These are phyloP conservation scores for Elephantulus edwardii DNA, from an alignment of 2,113 vertebrate species.

Conservation along the genomic window DNA sequence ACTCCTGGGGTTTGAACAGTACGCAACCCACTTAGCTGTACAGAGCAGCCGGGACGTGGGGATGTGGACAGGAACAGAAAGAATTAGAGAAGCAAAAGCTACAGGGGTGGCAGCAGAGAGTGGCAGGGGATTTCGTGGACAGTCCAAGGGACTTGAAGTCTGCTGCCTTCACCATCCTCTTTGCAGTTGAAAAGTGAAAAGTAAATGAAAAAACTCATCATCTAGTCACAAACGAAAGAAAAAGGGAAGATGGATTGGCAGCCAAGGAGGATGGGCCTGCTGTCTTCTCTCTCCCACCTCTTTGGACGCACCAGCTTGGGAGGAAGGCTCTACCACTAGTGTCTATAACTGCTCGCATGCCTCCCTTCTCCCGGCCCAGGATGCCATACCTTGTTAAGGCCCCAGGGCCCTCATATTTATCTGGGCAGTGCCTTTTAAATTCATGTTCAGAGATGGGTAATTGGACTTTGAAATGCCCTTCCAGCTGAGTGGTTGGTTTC, in stretches of 20 bases:
- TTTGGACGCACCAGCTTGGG: not conserved
- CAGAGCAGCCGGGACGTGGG: not conserved
- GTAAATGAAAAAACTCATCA: not conserved
- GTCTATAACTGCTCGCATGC: not conserved
- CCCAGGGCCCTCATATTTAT: not conserved
- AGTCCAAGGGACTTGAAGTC: slow-evolving; percentile 7
- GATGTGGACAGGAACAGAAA: slow-evolving; percentile 20
- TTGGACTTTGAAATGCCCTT: not conserved
- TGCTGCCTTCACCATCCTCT: not conserved
- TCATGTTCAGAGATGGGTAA: slow-evolving; percentile 4
- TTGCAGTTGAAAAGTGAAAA: not conserved
- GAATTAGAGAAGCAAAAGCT: not conserved
- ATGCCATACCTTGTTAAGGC: not conserved
- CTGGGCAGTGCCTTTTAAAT: not conserved
- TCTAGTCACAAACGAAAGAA: not conserved
- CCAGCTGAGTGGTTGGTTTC: not conserved
- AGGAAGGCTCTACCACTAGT: not conserved
- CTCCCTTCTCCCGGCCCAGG: no score
- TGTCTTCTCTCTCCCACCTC: not conserved
- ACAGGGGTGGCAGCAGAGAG: not conserved
- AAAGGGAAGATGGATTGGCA: not conserved
- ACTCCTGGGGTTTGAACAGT: not conserved
- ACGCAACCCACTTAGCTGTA: not conserved
- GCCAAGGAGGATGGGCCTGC: not conserved
- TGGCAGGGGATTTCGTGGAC: not conserved